A percentile compares a stretch with the other conserved stretches of the same genome.
These are phyloP conservation scores for Dicentrarchus labrax DNA, from an alignment of 2,113 vertebrate genomes.

Conservation along the genomic window DNA sequence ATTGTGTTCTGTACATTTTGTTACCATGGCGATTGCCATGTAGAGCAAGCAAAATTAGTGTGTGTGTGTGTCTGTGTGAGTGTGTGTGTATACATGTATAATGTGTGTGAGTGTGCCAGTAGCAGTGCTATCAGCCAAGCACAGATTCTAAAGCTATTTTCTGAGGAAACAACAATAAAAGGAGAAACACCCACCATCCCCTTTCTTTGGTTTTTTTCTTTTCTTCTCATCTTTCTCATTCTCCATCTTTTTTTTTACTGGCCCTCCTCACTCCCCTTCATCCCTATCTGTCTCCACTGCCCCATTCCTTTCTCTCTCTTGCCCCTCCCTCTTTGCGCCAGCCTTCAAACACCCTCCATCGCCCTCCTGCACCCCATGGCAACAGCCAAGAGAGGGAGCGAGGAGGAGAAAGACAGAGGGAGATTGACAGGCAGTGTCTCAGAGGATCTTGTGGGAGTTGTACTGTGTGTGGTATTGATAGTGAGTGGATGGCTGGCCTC, in stretches of 20 bases:
- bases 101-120: slow-evolving; percentile 71
- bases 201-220: slow-evolving; percentile 37
- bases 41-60: slow-evolving; percentile 57
- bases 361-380: slow-evolving; percentile 28
- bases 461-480: slow-evolving; percentile 48
- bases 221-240: slow-evolving; percentile 53
- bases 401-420: slow-evolving; percentile 25
- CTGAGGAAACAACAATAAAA: slow-evolving; percentile 70
- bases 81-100: slow-evolving; percentile 40
- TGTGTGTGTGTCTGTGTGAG: slow-evolving; percentile 15
- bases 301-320: slow-evolving; percentile 8
- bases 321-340: slow-evolving; percentile 33
- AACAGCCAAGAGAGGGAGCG: slow-evolving; percentile 15
- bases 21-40: slow-evolving; percentile 81
- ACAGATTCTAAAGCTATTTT: slow-evolving; percentile 74
- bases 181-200: slow-evolving; percentile 53
- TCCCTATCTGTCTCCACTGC: slow-evolving; percentile 48
- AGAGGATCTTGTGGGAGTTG: slow-evolving; percentile 16
- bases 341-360: slow-evolving; percentile 39
- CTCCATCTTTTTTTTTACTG: slow-evolving; percentile 46
- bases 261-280: slow-evolving; percentile 41
- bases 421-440: slow-evolving; percentile 40
- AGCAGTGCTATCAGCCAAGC: slow-evolving; percentile 73
- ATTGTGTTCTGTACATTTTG: slow-evolving; percentile 79
- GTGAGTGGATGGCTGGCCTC: slow-evolving; percentile 33